Evolutionary conservation across 2,797 vertebrate species (phyloP).

Genomic region (Antrozous pallidus): DNA sequence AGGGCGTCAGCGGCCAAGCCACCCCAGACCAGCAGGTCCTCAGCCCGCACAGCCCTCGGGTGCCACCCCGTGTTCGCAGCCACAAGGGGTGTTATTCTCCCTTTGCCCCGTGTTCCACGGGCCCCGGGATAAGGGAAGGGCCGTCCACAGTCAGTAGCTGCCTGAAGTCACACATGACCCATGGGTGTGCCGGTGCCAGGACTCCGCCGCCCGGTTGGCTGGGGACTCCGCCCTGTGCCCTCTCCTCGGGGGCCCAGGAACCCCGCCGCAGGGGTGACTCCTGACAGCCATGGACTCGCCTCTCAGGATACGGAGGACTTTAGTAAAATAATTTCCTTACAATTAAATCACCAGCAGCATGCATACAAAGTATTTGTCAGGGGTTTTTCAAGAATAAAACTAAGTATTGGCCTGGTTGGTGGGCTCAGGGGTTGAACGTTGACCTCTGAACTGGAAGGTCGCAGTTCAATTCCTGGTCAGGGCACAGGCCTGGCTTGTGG

Average conservation of each 20-base stretch:
- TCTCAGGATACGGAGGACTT: neutral
- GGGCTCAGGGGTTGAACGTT: no score
- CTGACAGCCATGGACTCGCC: neutral
- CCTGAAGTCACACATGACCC: neutral
- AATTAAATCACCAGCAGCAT: slow-evolving; percentile 1
- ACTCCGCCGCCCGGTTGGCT: neutral
- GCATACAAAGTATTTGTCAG: neutral
- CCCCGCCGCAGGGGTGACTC: neutral
- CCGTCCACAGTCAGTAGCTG: neutral
- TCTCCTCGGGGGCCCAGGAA: neutral
- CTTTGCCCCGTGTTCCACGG: neutral
- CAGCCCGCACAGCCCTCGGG: neutral
- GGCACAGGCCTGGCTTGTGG: no score
- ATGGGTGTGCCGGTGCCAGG: neutral
- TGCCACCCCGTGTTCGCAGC: neutral
- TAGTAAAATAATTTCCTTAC: neutral
- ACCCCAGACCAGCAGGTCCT: neutral
- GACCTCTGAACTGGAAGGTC: no score
- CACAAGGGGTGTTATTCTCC: neutral
- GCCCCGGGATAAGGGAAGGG: neutral
- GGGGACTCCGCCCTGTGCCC: neutral
- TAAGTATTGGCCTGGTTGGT: no score
- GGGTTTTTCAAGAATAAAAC: slow-evolving; percentile 5
- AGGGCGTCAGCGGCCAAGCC: neutral
- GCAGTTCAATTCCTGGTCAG: no score